Base-by-base conservation (phyloP, 2,797 vertebrate genomes). In the Poeciliopsis paucimaculata region DNA sequence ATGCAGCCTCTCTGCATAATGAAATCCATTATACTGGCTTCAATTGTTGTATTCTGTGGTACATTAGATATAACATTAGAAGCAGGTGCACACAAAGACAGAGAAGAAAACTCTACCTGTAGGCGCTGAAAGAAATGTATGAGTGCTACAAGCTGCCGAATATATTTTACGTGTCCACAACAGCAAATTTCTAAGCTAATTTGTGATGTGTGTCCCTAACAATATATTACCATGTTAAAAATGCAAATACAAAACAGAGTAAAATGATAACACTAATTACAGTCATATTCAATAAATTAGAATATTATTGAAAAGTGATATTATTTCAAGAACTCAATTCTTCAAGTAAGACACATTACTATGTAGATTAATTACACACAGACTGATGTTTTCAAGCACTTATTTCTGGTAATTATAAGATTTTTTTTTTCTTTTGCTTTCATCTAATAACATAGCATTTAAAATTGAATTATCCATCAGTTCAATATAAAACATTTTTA, bases 11-110 rank as follows among this genome's bases (percentile, higher is more conserved):
- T 77, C 79, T 77, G 53, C 79, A 77, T 84, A 86, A 87, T 84
- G 76, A 82, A 90, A 85, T 85, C 39, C 79, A 82, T 77, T 86
- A 79, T 80, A 79, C 85, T 73, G 82, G 78, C 82, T 82, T 71
- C 76, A 81, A 73, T 72, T 66, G 49, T 55, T 73, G 53, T 57
- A 64, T 78, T 76, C 78, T 82, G 79, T 74, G 86, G 77, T 73
- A 76, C 31, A 36, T 18, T 64, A 57, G 79, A 78, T 75, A 77
- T 74, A 76, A 82, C 77, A 84, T 83, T 80, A 78, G 77, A 82
- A 78, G 70, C 76, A 70, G 31, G 74, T 57, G 72, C 88, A 62
- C 49, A 28, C 60, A 78, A 81, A 77, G 82, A 80, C 82, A 18
- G n/a, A 9, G 34, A 81, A 70, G 64, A 78, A 78, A 85, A 83